phyloP scores from a whole-genome alignment of 1,140 invertebrate genomes.

The Diachasmimorpha longicaudata region DNA sequence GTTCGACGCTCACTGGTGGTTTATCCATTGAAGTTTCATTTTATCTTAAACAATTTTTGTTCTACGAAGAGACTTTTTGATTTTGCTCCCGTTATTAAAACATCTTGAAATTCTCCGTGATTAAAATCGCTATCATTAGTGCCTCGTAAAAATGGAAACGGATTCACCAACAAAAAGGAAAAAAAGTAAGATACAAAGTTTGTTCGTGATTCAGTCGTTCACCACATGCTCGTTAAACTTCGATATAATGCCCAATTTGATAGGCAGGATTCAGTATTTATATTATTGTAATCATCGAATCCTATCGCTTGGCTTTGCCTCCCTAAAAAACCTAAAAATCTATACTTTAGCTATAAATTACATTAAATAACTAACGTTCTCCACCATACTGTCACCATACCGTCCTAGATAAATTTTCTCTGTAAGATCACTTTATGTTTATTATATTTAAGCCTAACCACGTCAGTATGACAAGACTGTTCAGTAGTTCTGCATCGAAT shows the following conservation, averaged over 20 bases:
- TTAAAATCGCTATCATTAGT: not conserved
- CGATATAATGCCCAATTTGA: constrained; percentile 57
- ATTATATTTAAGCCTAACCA: not conserved
- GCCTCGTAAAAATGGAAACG: not conserved
- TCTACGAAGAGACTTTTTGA: constrained; percentile 40
- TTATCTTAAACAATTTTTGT: not conserved
- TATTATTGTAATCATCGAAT: constrained; percentile 41
- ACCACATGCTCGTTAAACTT: not conserved
- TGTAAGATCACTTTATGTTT: not conserved
- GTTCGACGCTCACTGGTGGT: constrained; percentile 37
- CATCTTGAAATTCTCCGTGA: not conserved
- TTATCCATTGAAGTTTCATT: not conserved
- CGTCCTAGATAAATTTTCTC: not conserved
- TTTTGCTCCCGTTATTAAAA: constrained; percentile 47
- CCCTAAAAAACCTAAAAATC: constrained; percentile 30
- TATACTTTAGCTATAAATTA: not conserved
- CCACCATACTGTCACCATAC: not conserved
- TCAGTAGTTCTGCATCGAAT: not conserved
- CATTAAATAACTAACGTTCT: not conserved
- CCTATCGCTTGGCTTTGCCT: constrained; percentile 59
- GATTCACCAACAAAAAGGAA: not conserved
- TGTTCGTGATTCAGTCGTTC: constrained; percentile 7
- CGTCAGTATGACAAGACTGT: not conserved
- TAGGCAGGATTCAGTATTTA: constrained; percentile 57
- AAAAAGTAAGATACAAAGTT: not conserved